A percentile compares a stretch with the other conserved stretches of the same genome.
phyloP scores from a whole-genome alignment of 2,888 invertebrate species.

The Molanna angustata region DNA sequence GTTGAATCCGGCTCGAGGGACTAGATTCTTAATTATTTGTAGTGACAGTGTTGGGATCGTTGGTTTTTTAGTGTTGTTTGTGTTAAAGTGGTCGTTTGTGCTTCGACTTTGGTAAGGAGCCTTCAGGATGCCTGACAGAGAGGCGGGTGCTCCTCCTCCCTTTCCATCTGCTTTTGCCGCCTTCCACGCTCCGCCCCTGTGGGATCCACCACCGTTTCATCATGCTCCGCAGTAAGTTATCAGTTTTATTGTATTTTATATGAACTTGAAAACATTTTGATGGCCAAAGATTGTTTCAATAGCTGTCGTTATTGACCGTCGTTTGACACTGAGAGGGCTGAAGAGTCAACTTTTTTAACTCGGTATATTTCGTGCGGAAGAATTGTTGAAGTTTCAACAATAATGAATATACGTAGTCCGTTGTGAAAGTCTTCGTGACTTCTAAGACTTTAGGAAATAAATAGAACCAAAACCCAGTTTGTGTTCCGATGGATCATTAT shows the following conservation, averaged over 20 bases:
- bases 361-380: too few species aligned
- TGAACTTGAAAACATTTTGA: not conserved
- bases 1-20: not conserved
- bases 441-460: too few species aligned
- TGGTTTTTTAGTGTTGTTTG: not conserved
- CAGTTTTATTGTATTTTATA: slow-evolving; percentile 5
- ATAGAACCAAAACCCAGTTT: too few species aligned
- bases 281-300: not conserved
- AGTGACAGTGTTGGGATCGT: not conserved
- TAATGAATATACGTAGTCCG: too few species aligned
- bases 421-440: too few species aligned
- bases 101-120: not conserved
- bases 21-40: not conserved
- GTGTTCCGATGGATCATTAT: too few species aligned
- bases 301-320: too few species aligned
- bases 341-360: too few species aligned
- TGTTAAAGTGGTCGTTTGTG: not conserved
- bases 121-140: slow-evolving; percentile 51
- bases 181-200: slow-evolving; percentile 62
- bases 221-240: slow-evolving; percentile 53
- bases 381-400: too few species aligned
- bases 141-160: slow-evolving; percentile 56
- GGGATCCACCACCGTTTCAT: slow-evolving; percentile 60
- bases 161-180: slow-evolving; percentile 59
- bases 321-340: too few species aligned